Conservation (phyloP, 1,140 invertebrate genomes). For the Lepidurus arcticus region DNA sequence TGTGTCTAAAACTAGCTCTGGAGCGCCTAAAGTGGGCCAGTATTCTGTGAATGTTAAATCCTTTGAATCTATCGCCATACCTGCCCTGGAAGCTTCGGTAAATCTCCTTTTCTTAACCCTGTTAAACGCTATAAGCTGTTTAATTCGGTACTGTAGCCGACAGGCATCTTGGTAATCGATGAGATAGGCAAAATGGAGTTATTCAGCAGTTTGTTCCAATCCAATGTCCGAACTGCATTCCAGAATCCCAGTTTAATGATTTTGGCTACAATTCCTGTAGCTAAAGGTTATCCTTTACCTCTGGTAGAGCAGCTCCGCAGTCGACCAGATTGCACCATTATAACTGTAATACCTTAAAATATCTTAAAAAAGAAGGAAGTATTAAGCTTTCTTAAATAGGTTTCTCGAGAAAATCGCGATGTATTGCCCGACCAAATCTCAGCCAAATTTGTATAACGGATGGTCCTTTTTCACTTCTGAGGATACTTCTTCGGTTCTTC, state of each 20-base stretch:
- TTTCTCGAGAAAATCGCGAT: slow-evolving; percentile 28
- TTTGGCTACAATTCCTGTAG: slow-evolving; percentile 53
- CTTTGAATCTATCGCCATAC: slow-evolving; percentile 53
- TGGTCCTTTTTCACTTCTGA: not conserved
- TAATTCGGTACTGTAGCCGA: slow-evolving; percentile 34
- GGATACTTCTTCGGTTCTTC: slow-evolving; percentile 15
- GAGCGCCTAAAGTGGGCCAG: slow-evolving; percentile 50
- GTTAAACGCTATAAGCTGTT: not conserved
- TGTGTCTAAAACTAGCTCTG: slow-evolving; percentile 13
- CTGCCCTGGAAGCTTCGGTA: slow-evolving; percentile 44
- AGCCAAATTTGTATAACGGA: not conserved
- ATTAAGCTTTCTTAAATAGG: not conserved
- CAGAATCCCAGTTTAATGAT: slow-evolving; percentile 41
- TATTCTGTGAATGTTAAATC: slow-evolving; percentile 54
- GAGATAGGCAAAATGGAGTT: slow-evolving; percentile 66
- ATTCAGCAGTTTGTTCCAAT: slow-evolving; percentile 53
- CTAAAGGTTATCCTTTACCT: slow-evolving; percentile 45
- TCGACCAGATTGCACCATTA: slow-evolving; percentile 40
- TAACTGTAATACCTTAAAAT: slow-evolving; percentile 36
- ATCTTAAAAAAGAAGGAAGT: not conserved
- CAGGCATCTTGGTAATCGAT: slow-evolving; percentile 52
- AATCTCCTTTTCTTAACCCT: slow-evolving; percentile 8
- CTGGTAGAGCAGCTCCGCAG: slow-evolving; percentile 46
- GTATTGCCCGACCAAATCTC: slow-evolving; percentile 22
- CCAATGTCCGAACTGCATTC: slow-evolving; percentile 44